Conservation (phyloP, 2,113 vertebrate genomes). For the Nicator chloris region DNA sequence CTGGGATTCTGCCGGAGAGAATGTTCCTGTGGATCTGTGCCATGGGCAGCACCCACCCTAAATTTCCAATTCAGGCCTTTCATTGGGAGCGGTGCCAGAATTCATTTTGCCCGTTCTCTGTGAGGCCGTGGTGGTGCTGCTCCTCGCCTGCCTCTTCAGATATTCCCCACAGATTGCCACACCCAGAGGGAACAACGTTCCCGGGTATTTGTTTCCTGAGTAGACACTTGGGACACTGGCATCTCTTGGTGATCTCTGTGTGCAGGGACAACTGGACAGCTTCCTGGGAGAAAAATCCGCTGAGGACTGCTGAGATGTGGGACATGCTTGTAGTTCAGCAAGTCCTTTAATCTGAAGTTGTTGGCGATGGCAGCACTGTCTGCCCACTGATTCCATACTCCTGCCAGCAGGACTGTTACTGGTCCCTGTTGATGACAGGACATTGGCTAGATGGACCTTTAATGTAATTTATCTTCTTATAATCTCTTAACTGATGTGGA, state of each 20-base stretch:
- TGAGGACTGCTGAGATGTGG: neutral
- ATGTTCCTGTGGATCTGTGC: rapidly evolving
- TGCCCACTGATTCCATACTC: neutral
- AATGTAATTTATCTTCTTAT: neutral
- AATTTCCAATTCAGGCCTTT: neutral
- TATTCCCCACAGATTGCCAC: neutral
- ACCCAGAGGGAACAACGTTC: neutral
- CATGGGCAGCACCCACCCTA: rapidly evolving
- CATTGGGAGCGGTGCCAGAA: rapidly evolving
- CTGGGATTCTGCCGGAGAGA: neutral
- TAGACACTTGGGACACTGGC: neutral
- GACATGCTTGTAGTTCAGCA: neutral
- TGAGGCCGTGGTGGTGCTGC: rapidly evolving
- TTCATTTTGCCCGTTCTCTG: rapidly evolving
- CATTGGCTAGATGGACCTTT: neutral
- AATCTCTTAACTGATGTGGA: neutral
- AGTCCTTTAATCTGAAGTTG: neutral
- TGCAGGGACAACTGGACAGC: neutral
- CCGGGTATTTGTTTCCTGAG: slow-evolving; percentile 2
- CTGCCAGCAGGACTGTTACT: neutral
- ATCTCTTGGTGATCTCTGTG: neutral
- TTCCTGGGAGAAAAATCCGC: neutral
- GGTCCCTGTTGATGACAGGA: neutral
- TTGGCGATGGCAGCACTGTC: neutral
- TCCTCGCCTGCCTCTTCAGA: neutral